Percentiles rank a stretch among this genome's conserved stretches.
Evolutionary conservation across 2,888 invertebrate genomes (phyloP).

Genomic region (Andrena flavipes): DNA sequence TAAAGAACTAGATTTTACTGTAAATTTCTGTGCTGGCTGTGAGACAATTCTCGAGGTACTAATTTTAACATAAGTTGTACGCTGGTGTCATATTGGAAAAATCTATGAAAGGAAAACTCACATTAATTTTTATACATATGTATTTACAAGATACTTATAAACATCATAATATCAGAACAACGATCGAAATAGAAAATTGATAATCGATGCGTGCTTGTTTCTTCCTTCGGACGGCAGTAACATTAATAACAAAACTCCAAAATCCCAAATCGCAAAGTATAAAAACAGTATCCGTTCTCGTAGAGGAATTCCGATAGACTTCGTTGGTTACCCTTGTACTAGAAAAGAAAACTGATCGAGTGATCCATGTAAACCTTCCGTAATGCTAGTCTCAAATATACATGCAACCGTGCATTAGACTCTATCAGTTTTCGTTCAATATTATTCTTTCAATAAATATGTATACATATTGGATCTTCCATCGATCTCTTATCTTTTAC

Average conservation of each 20-base stretch:
- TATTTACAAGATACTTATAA: constrained; percentile 77
- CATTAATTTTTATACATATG: constrained; percentile 66
- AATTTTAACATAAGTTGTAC: background rate
- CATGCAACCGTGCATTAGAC: background rate
- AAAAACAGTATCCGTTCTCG: background rate
- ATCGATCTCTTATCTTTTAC: background rate
- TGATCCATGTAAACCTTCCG: background rate
- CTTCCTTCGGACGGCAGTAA: constrained; percentile 21
- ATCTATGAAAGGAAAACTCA: background rate
- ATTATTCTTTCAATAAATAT: constrained; percentile 3
- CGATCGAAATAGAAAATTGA: constrained; percentile 68
- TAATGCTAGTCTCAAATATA: background rate
- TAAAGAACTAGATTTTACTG: too few species aligned
- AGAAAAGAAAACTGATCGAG: background rate
- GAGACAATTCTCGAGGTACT: too few species aligned
- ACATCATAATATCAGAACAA: constrained; percentile 58
- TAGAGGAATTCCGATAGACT: background rate
- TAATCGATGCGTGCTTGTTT: constrained; percentile 53
- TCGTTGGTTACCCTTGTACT: background rate
- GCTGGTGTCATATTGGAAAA: background rate
- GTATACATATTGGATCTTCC: background rate
- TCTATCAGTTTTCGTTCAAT: background rate
- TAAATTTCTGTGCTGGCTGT: too few species aligned
- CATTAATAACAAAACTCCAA: constrained; percentile 32
- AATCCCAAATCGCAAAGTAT: constrained; percentile 1